Evolutionary conservation across 1,140 invertebrate species (phyloP), one percentile per base, ranked within the genome.

Genomic region (Drosophila bocqueti): DNA sequence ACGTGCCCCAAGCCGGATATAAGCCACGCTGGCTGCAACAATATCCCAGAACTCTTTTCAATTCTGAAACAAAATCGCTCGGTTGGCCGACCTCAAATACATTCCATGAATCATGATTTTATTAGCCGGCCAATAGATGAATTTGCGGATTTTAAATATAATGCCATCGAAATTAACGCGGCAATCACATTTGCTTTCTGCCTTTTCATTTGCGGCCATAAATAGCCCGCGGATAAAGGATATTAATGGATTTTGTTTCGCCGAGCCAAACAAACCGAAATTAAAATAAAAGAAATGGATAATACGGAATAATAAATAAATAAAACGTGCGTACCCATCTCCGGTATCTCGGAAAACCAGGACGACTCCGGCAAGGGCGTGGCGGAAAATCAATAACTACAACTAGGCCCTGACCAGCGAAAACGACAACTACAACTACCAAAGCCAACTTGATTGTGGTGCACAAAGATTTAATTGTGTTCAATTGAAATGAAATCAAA

Each of bases 1-100:
- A 87, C 81, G 83, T 83, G 78, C 75, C 78, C 45, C 81, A 76
- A 81, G 65, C 85, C 81, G 85, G 85, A 89, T 82, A 89, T 90
- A 85, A 82, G 85, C 85, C 81, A 76, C 78, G 81, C 54, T 84
- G 81, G 24, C 61, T 80, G 61, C 76, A 76, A 52, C 68, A 63
- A 46, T 50, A 72, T 31, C 68, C 61, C 15, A 52, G 10, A 76
- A 78, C 34, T 64, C 76, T 78, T 80, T 80, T 80, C 69, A 80
- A 80, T 64, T 80, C 16, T 36, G 36, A 63, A 57, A 72, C 43
- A 31, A 79, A 72, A 50, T 59, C 36, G 38, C 26, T 58, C 60
- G 59, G 36, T 59, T 47, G 76, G 60, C 60, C 47, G 42, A 50
- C 60, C 60, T 57, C 52, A 45, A 72, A 79, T 59, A 52, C 76